Base-by-base conservation (phyloP, 2,888 invertebrate genomes). In the Pyrochroa serraticornis region DNA sequence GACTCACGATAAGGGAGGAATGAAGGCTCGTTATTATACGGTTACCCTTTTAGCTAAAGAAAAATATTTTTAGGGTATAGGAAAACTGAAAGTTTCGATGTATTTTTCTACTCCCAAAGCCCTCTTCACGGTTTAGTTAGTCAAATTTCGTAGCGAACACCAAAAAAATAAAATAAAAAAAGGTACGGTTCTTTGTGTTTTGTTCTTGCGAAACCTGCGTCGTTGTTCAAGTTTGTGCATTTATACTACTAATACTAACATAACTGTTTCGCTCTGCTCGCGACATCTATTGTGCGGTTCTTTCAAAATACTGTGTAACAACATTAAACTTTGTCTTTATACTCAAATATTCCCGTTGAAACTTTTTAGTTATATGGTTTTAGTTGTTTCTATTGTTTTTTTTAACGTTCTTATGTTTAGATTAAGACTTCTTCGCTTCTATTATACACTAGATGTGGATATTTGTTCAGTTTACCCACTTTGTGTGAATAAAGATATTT, bases 21-120 rank as follows among this genome's bases (percentile, higher is more conserved):
- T 2, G 13, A 12, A 30, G 22, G 30, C 32, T 32, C 6, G 12
- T 10, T 31, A 31, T 7, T 10, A 31, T 8, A 7, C 22, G 3
- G 1, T 30, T 43, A 32, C 31, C 31, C 42, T n/a, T 42, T 33
- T 14, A 43, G 10, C n/a, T 43, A 12, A 43, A 30, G n/a, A 32
- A n/a, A n/a, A 22, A 22, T 22, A 22, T 22, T 22, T 22, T 54
- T 54, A 54, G 56, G 47, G 37, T 65, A 47, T 46, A 31, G 46
- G 49, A 52, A 45, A 45, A 46, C 48, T 60, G 33, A 61, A 58
- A 42, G 38, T 57, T 46, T 60, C 53, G 46, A 69, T 65, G 68
- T 71, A 71, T 71, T 71, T 71, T 71, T 71, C 69, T 71, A 71
- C 71, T 71, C 63, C 66, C 62, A 43, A 44, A 39, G 52, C 32